A percentile compares a stretch with the other conserved stretches of the same genome.
Conservation (phyloP, 1,140 invertebrate species). For the Drosophila kohkoa region DNA sequence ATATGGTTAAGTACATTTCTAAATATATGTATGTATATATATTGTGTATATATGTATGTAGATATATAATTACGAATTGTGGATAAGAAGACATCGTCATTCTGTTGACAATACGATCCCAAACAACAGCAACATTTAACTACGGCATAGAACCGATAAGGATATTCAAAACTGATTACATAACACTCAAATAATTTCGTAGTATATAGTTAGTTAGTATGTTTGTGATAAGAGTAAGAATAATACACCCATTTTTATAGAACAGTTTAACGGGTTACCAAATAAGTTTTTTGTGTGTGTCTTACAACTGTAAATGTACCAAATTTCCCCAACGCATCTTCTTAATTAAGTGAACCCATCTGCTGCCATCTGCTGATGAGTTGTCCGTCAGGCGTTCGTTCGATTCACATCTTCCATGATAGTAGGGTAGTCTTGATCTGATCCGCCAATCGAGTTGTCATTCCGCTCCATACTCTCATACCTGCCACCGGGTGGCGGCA, state of each 20-base stretch:
- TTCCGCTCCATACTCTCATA: no score
- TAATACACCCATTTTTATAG: neutral
- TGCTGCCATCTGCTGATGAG: no score
- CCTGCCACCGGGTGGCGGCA: no score
- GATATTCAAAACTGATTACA: conserved; percentile 24
- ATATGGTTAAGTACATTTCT: conserved; percentile 34
- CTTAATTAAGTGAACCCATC: conserved; percentile 1
- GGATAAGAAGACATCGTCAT: conserved; percentile 45
- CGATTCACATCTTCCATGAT: conserved; percentile 59
- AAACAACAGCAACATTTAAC: conserved; percentile 84
- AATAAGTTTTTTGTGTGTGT: neutral
- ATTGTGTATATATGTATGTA: conserved; percentile 10
- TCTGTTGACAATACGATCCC: conserved; percentile 78
- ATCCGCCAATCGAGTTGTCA: no score
- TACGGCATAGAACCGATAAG: conserved; percentile 31
- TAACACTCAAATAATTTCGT: neutral
- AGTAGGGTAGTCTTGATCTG: conserved; percentile 62
- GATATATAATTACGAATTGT: conserved; percentile 50
- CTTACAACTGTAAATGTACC: conserved; percentile 35
- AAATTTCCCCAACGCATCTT: conserved; percentile 25
- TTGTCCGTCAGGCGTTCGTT: neutral
- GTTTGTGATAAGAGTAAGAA: no score
- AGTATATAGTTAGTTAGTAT: neutral
- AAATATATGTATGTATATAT: conserved; percentile 38
- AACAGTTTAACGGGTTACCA: neutral